Evolutionary conservation across 2,113 vertebrate species (phyloP), one percentile per base, ranked within the genome.

Genomic region (Oryzias woworae): DNA sequence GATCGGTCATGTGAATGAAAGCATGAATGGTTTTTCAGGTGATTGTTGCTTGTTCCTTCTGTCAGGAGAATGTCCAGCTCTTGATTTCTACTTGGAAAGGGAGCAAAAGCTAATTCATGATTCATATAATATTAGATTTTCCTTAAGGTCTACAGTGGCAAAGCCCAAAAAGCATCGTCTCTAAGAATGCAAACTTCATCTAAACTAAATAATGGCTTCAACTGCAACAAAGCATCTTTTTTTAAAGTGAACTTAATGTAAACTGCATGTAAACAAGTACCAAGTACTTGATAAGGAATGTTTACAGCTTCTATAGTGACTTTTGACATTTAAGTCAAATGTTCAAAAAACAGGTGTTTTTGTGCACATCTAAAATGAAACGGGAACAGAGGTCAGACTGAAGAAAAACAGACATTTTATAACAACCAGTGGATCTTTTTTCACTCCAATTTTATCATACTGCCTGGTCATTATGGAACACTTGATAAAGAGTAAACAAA

Each of bases 251-350:
- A 31, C 15, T 50, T 28, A 17, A 55, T 51, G 42, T 24, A 62
- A 58, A 36, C 36, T 36, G 36, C 36, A 36, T 72, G 70, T 71
- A 75, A 82, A 76, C 75, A 75, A 69, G 67, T 59, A 20, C 31
- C 18, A 76, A 78, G 77, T 71, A 84, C 57, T 82, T 64, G 3
- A 31, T 36, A n/a, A 16, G 63, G 68, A 84, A 79, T 73, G 62
- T 79, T 77, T 23, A 62, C 45, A 57, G 16, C 15, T n/a, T 57
- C 14, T 28, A 3, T 14, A 10, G 17, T 51, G 23, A 44, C 17
- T 2, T 54, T 41, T 74, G 26, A 28, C 26, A 28, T 28, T 28
- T 36, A 2, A 36, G 31, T 36, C 31, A 36, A 10, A 10, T 8
- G 31, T 10, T 36, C 36, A 36, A 36, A 36, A 36, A 13, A 12